Conservation (phyloP, 2,113 vertebrate species). For the Oenanthe melanoleuca region DNA sequence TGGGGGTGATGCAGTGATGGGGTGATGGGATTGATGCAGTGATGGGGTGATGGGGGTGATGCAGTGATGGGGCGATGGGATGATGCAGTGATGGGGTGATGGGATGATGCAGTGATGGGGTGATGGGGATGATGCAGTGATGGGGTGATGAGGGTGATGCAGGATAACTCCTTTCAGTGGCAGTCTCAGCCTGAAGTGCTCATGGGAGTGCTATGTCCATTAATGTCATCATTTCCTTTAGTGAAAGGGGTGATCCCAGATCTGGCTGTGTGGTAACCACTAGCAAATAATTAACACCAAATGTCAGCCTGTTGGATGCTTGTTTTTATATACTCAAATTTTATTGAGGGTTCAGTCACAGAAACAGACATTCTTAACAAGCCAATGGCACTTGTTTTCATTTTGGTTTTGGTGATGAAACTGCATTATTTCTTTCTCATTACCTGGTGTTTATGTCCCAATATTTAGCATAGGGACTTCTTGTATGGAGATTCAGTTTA, state of each 20-base stretch:
- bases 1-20: not conserved
- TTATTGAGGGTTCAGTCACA: not conserved
- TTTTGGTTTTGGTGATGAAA: not conserved
- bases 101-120: no score
- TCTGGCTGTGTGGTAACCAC: not conserved
- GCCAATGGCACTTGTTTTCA: not conserved
- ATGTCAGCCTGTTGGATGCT: not conserved
- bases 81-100: no score
- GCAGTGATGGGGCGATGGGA: not conserved
- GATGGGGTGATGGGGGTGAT: not conserved
- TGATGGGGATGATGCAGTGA: not conserved
- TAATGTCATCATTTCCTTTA: slow-evolving; percentile 37
- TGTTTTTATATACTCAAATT: not conserved
- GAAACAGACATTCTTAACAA: not conserved
- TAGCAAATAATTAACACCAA: not conserved
- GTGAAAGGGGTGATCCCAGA: not conserved
- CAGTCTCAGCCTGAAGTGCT: not conserved
- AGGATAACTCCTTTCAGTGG: not conserved
- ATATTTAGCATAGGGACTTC: not conserved
- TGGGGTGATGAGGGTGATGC: not conserved
- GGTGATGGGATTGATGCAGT: not conserved
- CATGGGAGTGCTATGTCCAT: not conserved
- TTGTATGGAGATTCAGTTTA: not conserved
- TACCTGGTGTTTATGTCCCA: not conserved
- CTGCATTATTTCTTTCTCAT: not conserved